Evolutionary conservation across 2,113 vertebrate species (phyloP).

Genomic region (Phaetusa simplex): DNA sequence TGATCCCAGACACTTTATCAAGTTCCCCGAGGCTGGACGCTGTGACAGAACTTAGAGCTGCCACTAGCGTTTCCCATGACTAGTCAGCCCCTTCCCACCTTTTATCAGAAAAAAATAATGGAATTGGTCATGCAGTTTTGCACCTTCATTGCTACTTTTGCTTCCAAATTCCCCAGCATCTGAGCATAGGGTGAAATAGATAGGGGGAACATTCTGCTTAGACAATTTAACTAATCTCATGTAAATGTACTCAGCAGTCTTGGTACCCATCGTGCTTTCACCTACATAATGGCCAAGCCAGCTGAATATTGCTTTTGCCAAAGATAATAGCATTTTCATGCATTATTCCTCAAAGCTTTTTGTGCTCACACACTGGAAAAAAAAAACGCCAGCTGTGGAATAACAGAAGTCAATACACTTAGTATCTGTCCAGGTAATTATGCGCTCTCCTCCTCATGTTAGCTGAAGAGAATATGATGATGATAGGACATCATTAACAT

Average conservation of each 20-base stretch:
- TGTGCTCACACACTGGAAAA: neutral
- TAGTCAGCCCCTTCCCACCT: neutral
- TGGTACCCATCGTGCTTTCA: neutral
- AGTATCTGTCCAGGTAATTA: neutral
- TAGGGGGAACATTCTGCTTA: neutral
- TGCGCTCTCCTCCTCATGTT: neutral
- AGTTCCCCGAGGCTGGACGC: neutral
- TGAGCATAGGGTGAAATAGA: neutral
- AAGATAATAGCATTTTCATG: slow-evolving; percentile 37
- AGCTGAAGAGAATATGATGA: neutral
- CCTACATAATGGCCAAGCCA: neutral
- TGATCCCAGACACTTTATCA: neutral
- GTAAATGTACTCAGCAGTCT: neutral
- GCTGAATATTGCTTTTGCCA: slow-evolving; percentile 12
- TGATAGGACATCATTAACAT: neutral
- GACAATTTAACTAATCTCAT: slow-evolving; percentile 24
- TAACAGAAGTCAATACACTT: neutral
- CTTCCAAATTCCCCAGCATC: neutral
- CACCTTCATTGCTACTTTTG: neutral
- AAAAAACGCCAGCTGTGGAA: neutral
- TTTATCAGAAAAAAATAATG: neutral
- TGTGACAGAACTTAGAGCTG: neutral
- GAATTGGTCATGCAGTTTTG: neutral
- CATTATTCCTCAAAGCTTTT: slow-evolving; percentile 28
- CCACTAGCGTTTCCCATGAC: neutral